phyloP scores from a whole-genome alignment of 2,113 vertebrate species.

The Steatornis caripensis region DNA sequence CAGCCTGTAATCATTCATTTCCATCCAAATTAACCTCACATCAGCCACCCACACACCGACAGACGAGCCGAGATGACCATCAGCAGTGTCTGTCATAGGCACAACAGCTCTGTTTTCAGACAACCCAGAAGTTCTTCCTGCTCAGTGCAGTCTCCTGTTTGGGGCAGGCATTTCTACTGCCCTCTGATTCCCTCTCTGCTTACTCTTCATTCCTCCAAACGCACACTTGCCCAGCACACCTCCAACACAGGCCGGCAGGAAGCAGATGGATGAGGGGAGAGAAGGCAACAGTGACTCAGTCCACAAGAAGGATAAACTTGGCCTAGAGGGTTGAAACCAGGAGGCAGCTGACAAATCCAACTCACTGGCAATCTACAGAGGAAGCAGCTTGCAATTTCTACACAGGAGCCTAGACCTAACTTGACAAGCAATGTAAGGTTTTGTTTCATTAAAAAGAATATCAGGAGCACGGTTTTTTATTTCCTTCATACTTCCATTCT shows the following conservation, averaged over 20 bases:
- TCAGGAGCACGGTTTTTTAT: not conserved
- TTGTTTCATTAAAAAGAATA: not conserved
- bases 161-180: not conserved
- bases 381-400: not conserved
- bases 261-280: not conserved
- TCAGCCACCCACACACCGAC: not conserved
- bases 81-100: not conserved
- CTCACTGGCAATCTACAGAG: not conserved
- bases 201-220: not conserved
- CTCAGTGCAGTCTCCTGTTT: not conserved
- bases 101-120: not conserved
- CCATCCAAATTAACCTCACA: not conserved
- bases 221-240: not conserved
- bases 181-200: not conserved
- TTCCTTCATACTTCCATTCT: not conserved
- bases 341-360: not conserved
- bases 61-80: not conserved
- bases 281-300: not conserved
- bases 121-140: not conserved
- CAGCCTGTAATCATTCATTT: not conserved
- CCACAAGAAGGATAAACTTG: not conserved
- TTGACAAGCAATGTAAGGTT: not conserved
- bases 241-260: not conserved
- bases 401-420: not conserved
- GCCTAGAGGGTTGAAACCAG: not conserved